Base-by-base conservation (phyloP, 2,113 vertebrate species). In the Melanerpes formicivorus region DNA sequence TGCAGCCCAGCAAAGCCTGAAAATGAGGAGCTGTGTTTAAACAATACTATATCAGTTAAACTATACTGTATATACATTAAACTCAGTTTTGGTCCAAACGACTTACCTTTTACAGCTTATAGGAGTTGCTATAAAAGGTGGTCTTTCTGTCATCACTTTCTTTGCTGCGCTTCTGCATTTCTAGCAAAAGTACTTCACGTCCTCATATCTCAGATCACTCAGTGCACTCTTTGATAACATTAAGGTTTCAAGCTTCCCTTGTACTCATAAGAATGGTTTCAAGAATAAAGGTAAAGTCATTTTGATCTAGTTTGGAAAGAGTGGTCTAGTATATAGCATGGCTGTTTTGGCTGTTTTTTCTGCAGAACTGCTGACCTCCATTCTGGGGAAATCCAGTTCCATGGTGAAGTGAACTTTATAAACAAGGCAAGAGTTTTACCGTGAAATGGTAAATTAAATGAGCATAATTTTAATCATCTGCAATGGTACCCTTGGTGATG, bases 11-110 rank as follows among this genome's bases (percentile, higher is more conserved):
- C 27, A 85, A 90, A 85, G 65, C 76, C 76, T 95, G 87, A 88
- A 92, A 90, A 69, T 11, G 58, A 90, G 91, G 62, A 88, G 23
- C 65, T 79, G 1, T 89, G 62, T 81, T 91, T 55, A 80, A 95
- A 75, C 46, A 85, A 66, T 87, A 50, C n/a, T 77, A 65, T 44
- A 54, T 71, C 59, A 75, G 75, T 91, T 77, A 85, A 92, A 89
- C 27, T 80, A 13, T 12, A 37, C 30, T 1, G 3, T 78, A 32
- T 60, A 73, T 48, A 71, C 87, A 65, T 85, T 90, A 72, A 92
- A 65, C 26, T 42, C 26, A 9, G 14, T 78, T 93, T 89, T 91
- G 12, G 29, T 70, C 37, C 48, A 91, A 89, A 64, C n/a, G 21
- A 37, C 16, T 8, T 40, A 64, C 32, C 37, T 80, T 81, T 83